A percentile compares a stretch with the other conserved stretches of the same genome.
phyloP scores from a whole-genome alignment of 2,113 vertebrate genomes.

The Enhydra lutris region DNA sequence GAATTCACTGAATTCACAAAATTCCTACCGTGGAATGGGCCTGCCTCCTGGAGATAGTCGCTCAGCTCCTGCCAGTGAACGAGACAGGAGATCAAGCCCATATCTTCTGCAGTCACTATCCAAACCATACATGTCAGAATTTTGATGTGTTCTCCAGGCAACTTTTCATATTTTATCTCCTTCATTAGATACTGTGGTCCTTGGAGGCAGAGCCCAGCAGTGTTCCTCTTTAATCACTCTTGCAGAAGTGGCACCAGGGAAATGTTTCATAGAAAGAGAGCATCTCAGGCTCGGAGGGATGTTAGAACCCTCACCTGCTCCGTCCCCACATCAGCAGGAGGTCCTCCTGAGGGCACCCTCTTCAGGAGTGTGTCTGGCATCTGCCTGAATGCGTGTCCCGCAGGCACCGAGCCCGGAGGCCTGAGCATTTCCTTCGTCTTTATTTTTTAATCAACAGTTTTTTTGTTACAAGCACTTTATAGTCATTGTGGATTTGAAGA shows the following conservation, averaged over 20 bases:
- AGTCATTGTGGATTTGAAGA: background rate
- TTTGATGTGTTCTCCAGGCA: background rate
- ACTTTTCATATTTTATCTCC: background rate
- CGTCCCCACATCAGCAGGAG: background rate
- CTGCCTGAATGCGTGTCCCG: background rate
- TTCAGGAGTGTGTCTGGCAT: background rate
- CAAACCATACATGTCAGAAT: background rate
- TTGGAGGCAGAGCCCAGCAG: background rate
- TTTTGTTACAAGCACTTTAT: background rate
- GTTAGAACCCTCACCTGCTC: background rate
- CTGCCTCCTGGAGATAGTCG: background rate
- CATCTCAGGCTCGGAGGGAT: background rate
- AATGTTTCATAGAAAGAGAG: background rate
- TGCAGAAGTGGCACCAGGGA: background rate
- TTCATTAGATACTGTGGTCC: background rate
- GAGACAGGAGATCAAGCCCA: background rate
- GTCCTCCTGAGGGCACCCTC: background rate
- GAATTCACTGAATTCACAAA: background rate
- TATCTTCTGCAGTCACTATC: background rate
- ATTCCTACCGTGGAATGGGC: background rate
- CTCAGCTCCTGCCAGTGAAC: background rate
- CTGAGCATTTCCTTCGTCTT: background rate
- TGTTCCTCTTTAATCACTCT: background rate
- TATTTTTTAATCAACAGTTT: background rate
- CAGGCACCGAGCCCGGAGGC: background rate